Evolutionary conservation across 2,113 vertebrate genomes (phyloP).

Genomic region (Mungos mungo): DNA sequence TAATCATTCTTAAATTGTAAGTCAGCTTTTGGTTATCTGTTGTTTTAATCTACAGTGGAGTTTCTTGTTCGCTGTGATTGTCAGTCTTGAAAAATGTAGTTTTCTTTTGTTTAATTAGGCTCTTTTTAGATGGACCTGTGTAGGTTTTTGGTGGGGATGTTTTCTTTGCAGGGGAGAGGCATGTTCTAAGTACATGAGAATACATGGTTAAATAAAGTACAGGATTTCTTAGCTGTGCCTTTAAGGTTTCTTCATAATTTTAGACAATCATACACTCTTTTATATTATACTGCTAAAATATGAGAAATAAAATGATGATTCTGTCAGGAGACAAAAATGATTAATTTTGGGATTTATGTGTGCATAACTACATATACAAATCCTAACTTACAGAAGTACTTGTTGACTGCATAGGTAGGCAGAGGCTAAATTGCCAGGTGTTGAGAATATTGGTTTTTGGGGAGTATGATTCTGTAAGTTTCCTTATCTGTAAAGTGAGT

Average conservation of each 20-base stretch:
- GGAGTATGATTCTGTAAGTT: background rate
- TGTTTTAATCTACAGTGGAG: conserved; percentile 47
- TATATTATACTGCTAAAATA: background rate
- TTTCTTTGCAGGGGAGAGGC: background rate
- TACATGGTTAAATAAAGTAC: background rate
- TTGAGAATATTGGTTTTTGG: background rate
- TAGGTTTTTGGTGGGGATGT: conserved; percentile 18
- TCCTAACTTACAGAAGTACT: background rate
- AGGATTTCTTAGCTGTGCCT: background rate
- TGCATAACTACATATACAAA: background rate
- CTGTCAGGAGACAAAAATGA: conserved; percentile 23
- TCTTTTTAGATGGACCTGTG: background rate
- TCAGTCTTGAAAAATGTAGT: conserved; percentile 29
- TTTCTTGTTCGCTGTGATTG: conserved; percentile 44
- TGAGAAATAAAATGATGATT: conserved; percentile 33
- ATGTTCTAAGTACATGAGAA: background rate
- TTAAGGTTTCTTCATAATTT: conserved; percentile 43
- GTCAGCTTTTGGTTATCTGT: background rate
- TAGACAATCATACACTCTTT: background rate
- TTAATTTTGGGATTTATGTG: background rate
- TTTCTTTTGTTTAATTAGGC: conserved; percentile 53
- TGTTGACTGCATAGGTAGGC: background rate
- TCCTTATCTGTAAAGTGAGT: background rate
- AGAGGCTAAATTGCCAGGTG: background rate
- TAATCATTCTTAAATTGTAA: conserved; percentile 38